These are phyloP conservation scores for Panurus biarmicus DNA, from an alignment of 2,113 vertebrate genomes.

Conservation along the genomic window DNA sequence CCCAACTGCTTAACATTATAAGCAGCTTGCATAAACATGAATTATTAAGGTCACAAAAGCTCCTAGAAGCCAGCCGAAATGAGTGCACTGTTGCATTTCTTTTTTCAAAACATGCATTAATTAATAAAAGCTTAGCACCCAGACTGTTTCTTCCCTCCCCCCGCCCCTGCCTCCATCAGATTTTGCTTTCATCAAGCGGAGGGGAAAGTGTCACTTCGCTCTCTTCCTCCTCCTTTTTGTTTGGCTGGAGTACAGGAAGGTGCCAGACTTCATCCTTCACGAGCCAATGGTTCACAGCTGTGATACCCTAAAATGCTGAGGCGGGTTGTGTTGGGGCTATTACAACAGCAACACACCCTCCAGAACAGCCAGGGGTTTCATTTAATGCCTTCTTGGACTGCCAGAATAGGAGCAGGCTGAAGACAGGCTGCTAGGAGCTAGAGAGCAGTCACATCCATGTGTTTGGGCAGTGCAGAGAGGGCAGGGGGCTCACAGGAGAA, in stretches of 20 bases:
- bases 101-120: constrained; percentile 59
- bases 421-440: not conserved
- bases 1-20: constrained; percentile 45
- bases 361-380: fast-evolving
- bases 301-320: not conserved
- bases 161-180: not conserved
- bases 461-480: not conserved
- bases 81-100: constrained; percentile 12
- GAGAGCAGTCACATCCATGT: fast-evolving
- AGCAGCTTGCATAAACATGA: constrained; percentile 56
- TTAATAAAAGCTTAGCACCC: constrained; percentile 44
- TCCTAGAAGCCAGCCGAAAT: constrained; percentile 30
- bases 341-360: not conserved
- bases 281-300: not conserved
- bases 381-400: not conserved
- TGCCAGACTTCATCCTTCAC: not conserved
- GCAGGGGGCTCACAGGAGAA: not conserved
- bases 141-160: not conserved
- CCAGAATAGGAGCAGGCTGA: not conserved
- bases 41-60: constrained; percentile 61
- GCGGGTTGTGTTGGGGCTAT: not conserved
- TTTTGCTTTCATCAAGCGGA: constrained; percentile 18
- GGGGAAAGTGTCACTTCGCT: not conserved
- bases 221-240: not conserved
- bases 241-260: not conserved